Base-by-base conservation (phyloP, 23 tunicate genomes). In the Trididemnum clinides region DNA sequence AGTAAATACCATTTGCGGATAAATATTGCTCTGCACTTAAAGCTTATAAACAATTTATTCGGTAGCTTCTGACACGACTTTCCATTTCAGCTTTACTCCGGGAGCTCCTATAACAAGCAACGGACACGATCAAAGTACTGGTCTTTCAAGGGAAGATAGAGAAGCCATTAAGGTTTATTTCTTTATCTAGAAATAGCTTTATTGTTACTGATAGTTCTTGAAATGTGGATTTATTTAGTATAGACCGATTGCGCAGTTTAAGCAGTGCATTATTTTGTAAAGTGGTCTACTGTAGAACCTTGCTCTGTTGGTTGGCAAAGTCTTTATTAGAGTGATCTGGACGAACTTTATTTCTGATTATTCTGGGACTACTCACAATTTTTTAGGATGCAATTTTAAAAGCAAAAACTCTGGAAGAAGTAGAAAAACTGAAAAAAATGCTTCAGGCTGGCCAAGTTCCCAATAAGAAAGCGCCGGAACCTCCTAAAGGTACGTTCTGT, bases 401-500 rank as follows among this genome's bases (percentile, higher is more conserved):
- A 37, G 99, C 99, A 19, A 86, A 64, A 36, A 71, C 95, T 0
- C 77, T 95, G 23, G 99, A 95, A 28, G 99, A 95, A 69, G 92
- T 95, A 0, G 99, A 95, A 34, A 90, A 73, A 33, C 50, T 95
- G 20, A 86, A 88, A 63, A 50, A 35, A 63, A 78, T 90, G 92
- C 54, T 95, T 57, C 96, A 90, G 59, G 84, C 91, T 33, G 99
- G 99, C 26, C 90, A 93, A 84, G 84, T 93, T n/a, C 98, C 98
- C 10, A 86, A 65, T 66, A 86, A 86, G 44, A 34, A 49, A 3
- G 31, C 70, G 5, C 80, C 80, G 20, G 80, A 76, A 35, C 27
- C 22, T 6, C 15, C 75, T 6, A 31, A 69, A 12, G 82, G 88
- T 76, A 27, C 20, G 44, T 71, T 0, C 28, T n/a, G n/a, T n/a